Evolutionary conservation across 1,140 invertebrate genomes (phyloP), one percentile per base, ranked within the genome.

Genomic region (Brachionus angularis): DNA sequence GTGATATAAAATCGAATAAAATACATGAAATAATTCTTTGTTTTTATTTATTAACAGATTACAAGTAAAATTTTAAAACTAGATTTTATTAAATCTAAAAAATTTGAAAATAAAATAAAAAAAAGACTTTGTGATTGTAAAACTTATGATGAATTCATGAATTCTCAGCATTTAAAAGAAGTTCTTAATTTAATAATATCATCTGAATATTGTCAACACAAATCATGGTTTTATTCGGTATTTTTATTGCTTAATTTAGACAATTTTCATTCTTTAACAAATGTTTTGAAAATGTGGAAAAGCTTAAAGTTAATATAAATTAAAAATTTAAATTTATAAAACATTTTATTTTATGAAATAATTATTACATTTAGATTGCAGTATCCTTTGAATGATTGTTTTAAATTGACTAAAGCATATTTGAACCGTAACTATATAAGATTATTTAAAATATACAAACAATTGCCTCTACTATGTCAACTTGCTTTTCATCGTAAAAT

Each of bases 81-180:
- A n/a, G n/a, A n/a, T n/a, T n/a, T 5, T 42, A 14, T 14, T 14
- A 42, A 42, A 42, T 34, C 14, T 42, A 14, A 42, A 42, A n/a
- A 14, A 4, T 58, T 12, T 58, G 53, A 5, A 23, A 16, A 34
- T 58, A 31, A 2, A 21, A 58, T 39, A 58, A 39, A 58, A n/a
- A n/a, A n/a, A n/a, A n/a, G n/a, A n/a, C n/a, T n/a, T n/a, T n/a
- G n/a, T n/a, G n/a, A n/a, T n/a, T n/a, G n/a, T n/a, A n/a, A n/a
- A n/a, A n/a, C n/a, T n/a, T 58, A 58, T 39, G 53, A 58, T 27
- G 53, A 58, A 58, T 58, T 29, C 18, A 39, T 58, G 33, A 58
- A 58, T 14, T 39, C 18, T 58, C 53, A 58, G 21, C 53, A 58
- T 39, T 16, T 58, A 23, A 58, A 58, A n/a, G 53, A 58, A 42